Conservation (phyloP, 2,797 vertebrate species). For the Tolypeutes matacus region DNA sequence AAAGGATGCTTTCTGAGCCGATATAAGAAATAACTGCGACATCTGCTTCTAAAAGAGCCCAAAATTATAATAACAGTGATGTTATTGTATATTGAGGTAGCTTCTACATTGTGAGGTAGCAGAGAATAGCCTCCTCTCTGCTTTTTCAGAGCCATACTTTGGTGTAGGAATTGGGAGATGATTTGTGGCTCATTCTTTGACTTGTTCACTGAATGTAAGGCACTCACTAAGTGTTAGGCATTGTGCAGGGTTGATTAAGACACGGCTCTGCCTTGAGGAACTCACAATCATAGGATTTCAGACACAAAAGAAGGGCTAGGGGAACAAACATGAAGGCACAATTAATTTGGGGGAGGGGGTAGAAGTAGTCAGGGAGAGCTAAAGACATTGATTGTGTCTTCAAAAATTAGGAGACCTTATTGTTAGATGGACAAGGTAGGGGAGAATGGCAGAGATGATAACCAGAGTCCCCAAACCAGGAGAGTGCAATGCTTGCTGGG, state of each 20-base stretch:
- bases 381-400: slow-evolving; percentile 45
- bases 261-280: slow-evolving; percentile 18
- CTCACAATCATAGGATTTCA: slow-evolving; percentile 17
- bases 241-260: not conserved
- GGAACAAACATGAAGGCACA: not conserved
- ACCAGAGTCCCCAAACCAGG: slow-evolving; percentile 5
- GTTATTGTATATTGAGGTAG: not conserved
- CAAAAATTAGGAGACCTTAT: slow-evolving; percentile 34
- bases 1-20: slow-evolving; percentile 28
- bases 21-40: not conserved
- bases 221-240: not conserved
- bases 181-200: slow-evolving; percentile 9
- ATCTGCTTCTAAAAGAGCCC: not conserved
- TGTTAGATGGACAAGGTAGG: slow-evolving; percentile 39
- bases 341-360: not conserved
- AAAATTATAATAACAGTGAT: not conserved
- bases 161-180: not conserved
- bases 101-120: not conserved
- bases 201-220: not conserved
- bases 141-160: slow-evolving; percentile 26
- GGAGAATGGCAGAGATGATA: slow-evolving; percentile 38
- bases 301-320: not conserved
- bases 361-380: not conserved
- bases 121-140: not conserved
- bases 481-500: not conserved